Base-by-base conservation (phyloP, 2,888 invertebrate genomes). In the Sinopyrophorus schimmeli region DNA sequence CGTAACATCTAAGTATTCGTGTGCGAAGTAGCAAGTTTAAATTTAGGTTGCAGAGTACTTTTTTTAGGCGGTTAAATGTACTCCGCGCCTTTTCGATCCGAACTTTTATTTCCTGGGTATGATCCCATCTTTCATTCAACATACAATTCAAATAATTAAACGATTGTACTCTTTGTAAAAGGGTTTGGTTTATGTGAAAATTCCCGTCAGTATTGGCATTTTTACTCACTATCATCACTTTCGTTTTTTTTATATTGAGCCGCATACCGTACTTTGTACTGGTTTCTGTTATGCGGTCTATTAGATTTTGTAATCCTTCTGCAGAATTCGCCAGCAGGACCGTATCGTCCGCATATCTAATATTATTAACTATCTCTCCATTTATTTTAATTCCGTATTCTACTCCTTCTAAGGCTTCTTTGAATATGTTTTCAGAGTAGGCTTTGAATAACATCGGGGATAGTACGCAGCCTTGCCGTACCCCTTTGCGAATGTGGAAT, bases 261-360 rank as follows among this genome's bases (percentile, higher is more conserved):
- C 16, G 6, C 27, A 38, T 24, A 9, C 9, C 14, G 31, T 47
- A 47, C 40, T 14, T 10, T 14, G n/a, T 14, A 24, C 39, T 20
- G 7, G 16, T 31, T n/a, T 10, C 12, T 21, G 15, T 17, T 21
- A 47, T 17, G 18, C 21, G 24, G 11, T 20, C 14, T 31, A 39
- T 47, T 3, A 47, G 21, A 18, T 17, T 18, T 24, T 40, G 44
- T n/a, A 39, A 30, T 47, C 20, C 30, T 11, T 39, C 37, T 14
- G 30, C 28, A 39, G 30, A 40, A 11, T 46, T 10, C 7, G 41
- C 32, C 4, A 47, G 24, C 16, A 32, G 28, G 7, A 38, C 39
- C n/a, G 38, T 38, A 10, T 41, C 34, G 20, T 47, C 40, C 18
- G 34, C 47, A 41, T 32, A 47, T 24, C 41, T 31, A 14, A 47